Conservation (phyloP, 2,113 vertebrate genomes). For the Scytalopus superciliaris region DNA sequence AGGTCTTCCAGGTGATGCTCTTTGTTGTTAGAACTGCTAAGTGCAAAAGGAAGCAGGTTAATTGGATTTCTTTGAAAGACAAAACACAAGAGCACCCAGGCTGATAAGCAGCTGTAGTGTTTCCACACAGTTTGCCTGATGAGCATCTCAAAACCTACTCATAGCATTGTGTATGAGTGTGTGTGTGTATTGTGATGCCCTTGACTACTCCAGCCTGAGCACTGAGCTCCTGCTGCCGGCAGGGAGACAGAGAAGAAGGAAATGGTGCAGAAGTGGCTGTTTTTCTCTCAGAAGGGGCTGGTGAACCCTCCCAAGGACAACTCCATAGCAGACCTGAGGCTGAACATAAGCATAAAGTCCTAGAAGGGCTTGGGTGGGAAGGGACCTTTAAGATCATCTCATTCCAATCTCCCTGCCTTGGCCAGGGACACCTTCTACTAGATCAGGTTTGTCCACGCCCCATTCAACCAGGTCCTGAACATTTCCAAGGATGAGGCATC, state of each 20-base stretch:
- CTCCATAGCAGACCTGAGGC: background rate
- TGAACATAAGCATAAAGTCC: rapidly evolving
- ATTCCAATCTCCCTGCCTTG: background rate
- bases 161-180: no score
- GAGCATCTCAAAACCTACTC: background rate
- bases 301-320: background rate
- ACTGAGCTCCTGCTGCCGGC: background rate
- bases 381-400: no score
- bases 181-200: no score
- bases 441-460: background rate
- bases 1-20: slow-evolving; percentile 6
- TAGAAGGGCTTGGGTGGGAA: background rate
- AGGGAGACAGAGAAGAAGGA: background rate
- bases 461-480: background rate
- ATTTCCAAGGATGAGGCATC: background rate
- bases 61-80: background rate
- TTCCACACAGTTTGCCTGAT: background rate
- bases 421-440: background rate
- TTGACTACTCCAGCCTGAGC: background rate
- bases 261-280: background rate
- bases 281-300: background rate
- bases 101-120: background rate
- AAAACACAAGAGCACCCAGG: background rate
- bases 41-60: background rate
- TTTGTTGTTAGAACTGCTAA: background rate